Conservation (phyloP, 2,797 vertebrate species). For the Euthynnus affinis region DNA sequence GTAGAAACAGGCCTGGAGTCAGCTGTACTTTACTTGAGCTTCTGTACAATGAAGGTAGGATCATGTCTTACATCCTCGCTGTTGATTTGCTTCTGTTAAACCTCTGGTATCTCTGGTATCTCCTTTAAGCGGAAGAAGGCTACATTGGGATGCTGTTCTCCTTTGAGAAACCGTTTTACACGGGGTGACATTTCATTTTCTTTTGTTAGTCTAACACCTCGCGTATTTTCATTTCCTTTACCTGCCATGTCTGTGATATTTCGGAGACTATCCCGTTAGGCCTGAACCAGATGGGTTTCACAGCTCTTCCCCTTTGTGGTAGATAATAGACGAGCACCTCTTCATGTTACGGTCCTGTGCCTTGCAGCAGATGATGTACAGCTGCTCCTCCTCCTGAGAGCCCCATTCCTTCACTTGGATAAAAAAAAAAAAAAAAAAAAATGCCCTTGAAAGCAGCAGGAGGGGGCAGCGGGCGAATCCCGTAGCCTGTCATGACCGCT, state of each 20-base stretch:
- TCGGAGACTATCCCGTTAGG: background rate
- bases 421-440: no score
- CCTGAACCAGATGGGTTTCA: constrained; percentile 22
- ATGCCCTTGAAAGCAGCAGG: constrained; percentile 68
- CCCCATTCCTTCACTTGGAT: constrained; percentile 28
- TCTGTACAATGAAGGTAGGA: constrained; percentile 58
- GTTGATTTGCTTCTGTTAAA: constrained; percentile 6
- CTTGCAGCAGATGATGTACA: constrained; percentile 50
- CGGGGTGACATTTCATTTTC: background rate
- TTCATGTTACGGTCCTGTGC: constrained; percentile 13
- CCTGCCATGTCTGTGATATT: constrained; percentile 14
- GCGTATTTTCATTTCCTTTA: constrained; percentile 16
- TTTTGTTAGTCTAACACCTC: constrained; percentile 11
- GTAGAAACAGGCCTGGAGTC: constrained; percentile 34
- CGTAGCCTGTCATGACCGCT: constrained; percentile 52
- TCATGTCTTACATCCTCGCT: background rate
- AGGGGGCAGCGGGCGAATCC: constrained; percentile 49
- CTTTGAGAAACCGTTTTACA: background rate
- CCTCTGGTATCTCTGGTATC: background rate
- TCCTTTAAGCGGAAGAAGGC: background rate
- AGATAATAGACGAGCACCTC: constrained; percentile 12
- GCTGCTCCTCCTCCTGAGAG: constrained; percentile 43
- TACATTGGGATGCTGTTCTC: background rate
- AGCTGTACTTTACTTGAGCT: constrained; percentile 23
- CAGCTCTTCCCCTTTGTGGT: constrained; percentile 8